A percentile compares a stretch with the other conserved stretches of the same genome.
These are phyloP conservation scores for Leistus spinibarbis DNA, from an alignment of 2,888 invertebrate genomes.

Conservation along the genomic window DNA sequence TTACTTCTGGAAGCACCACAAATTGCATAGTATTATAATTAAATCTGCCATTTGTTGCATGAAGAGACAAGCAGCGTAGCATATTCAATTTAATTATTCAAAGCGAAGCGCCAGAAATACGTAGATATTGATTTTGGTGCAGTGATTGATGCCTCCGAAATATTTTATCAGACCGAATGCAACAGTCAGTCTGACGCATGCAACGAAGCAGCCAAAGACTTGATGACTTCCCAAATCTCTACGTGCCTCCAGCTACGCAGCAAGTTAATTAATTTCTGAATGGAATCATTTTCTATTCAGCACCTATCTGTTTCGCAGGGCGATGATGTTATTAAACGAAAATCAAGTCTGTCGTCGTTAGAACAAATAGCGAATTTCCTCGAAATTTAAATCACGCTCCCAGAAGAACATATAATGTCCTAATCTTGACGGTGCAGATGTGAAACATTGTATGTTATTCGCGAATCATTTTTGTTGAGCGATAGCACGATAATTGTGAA, in stretches of 20 bases:
- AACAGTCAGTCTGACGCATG: not conserved
- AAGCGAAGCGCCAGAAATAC: no score
- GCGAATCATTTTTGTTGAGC: not conserved
- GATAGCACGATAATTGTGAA: not conserved
- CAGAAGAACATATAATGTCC: no score
- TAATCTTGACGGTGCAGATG: no score
- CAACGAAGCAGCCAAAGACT: not conserved
- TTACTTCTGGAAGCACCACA: no score
- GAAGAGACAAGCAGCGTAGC: no score
- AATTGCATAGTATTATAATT: no score
- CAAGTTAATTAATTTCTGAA: slow-evolving; percentile 32
- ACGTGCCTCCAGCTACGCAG: not conserved
- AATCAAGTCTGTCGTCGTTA: not conserved
- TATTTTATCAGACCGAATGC: not conserved
- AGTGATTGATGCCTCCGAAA: not conserved
- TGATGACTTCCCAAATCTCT: not conserved
- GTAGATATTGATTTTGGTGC: not conserved
- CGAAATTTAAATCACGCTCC: not conserved
- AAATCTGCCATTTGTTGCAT: no score
- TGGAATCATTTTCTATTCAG: slow-evolving; percentile 28
- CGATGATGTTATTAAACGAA: not conserved
- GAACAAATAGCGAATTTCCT: not conserved
- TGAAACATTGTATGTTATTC: not conserved
- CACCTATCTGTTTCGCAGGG: not conserved
- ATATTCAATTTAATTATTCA: no score